Evolutionary conservation across 1,140 invertebrate genomes (phyloP), one percentile per base, ranked within the genome.

Genomic region (Ctenoplectra terminalis): DNA sequence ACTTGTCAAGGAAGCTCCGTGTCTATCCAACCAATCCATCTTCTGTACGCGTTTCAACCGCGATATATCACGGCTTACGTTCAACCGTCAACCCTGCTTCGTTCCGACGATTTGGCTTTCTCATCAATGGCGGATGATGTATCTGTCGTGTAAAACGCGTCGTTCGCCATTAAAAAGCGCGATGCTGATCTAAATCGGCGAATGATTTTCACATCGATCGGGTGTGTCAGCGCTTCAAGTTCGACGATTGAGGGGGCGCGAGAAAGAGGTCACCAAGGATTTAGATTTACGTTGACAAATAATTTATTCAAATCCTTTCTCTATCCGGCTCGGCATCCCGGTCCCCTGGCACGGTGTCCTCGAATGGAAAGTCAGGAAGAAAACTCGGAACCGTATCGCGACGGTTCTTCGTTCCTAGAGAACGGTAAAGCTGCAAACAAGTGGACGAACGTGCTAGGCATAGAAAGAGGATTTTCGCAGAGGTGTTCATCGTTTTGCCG

Each of bases 301-400:
- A 88, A 88, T 88, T 88, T 88, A 88, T 88, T 84, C 72, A 87
- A 85, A 88, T 87, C 86, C 73, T n/a, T 61, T 52, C 60, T 60
- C 52, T 52, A 78, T 74, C 48, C 50, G 50, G 48, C 43, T 56
- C 43, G 69, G 69, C 31, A 43, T 50, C 34, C 7, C 26, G 37
- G 46, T 67, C 50, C 40, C 60, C 52, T 29, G 43, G 26, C 75
- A 70, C 52, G 46, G 11, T 43, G 69, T 40, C 13, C 46, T n/a
- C 43, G 69, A 43, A 73, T 37, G 13, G 60, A 29, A 60, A 77
- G 50, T 43, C 37, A 15, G 54, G 52, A 20, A 11, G 67, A 61
- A 60, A 86, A 64, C 71, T 69, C 54, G 66, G 71, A 75, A 86
- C 58, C 81, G 71, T 78, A 85, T 78, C 74, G 61, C 26, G 54